These are phyloP conservation scores for Chrysolina oricalcia DNA, from an alignment of 2,888 invertebrate genomes.

Conservation along the genomic window DNA sequence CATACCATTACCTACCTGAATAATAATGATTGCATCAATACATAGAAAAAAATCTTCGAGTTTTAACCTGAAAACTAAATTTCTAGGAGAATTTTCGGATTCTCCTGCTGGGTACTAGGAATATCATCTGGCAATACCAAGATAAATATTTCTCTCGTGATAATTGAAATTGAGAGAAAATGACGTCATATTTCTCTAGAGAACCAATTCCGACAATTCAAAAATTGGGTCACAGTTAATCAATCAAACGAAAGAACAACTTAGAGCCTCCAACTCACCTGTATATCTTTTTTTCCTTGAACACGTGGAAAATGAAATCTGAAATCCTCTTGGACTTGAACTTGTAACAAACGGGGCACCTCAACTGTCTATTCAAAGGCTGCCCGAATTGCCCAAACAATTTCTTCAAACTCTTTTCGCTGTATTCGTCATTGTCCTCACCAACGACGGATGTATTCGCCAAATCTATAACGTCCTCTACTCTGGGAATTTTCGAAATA, in stretches of 20 bases:
- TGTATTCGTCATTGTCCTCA: slow-evolving; percentile 44
- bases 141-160: too few relatives aligned
- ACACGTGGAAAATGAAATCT: slow-evolving; percentile 80
- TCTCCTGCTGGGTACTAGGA: too few relatives aligned
- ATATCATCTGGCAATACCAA: too few relatives aligned
- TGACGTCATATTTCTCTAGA: too few relatives aligned
- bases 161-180: too few relatives aligned
- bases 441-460: not conserved
- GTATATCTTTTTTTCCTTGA: slow-evolving; percentile 79
- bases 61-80: too few relatives aligned
- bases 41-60: too few relatives aligned
- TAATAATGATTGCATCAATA: too few relatives aligned
- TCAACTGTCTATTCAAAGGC: slow-evolving; percentile 75
- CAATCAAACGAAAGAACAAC: not conserved
- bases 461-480: slow-evolving; percentile 44
- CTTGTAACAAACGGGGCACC: slow-evolving; percentile 77
- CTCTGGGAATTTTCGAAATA: slow-evolving; percentile 27
- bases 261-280: slow-evolving; percentile 71
- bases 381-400: slow-evolving; percentile 70
- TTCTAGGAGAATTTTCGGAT: too few relatives aligned
- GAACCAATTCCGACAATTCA: too few relatives aligned
- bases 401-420: slow-evolving; percentile 50
- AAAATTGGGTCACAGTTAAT: too few relatives aligned
- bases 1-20: too few relatives aligned
- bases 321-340: slow-evolving; percentile 75